Conservation (phyloP, 2,113 vertebrate genomes). For the Anolis carolinensis region DNA sequence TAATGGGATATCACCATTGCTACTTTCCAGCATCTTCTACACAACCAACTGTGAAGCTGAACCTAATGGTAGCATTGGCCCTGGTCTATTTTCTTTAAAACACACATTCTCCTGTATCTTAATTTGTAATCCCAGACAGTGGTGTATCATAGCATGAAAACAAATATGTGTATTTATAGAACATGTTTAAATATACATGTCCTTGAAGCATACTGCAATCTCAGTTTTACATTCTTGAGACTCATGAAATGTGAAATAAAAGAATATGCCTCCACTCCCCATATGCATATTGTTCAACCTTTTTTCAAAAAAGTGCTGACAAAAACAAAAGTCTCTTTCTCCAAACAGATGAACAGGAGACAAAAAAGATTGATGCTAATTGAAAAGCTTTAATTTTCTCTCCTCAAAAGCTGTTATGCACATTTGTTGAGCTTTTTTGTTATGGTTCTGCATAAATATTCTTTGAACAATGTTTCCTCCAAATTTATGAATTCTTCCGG, state of each 20-base stretch:
- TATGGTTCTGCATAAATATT: conserved; percentile 44
- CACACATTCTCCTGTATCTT: conserved; percentile 31
- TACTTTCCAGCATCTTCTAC: too few species aligned
- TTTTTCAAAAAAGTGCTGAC: conserved; percentile 49
- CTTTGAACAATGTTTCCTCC: conserved; percentile 45
- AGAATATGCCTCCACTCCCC: not conserved
- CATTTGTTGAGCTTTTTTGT: conserved; percentile 41
- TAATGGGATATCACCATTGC: too few species aligned
- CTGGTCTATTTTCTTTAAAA: not conserved
- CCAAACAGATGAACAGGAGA: conserved; percentile 43
- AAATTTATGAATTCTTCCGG: conserved; percentile 47
- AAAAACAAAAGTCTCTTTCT: conserved; percentile 45
- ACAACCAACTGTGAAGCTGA: too few species aligned
- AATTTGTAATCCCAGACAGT: conserved; percentile 24
- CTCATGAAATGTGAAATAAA: conserved; percentile 53
- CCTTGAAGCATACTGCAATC: conserved; percentile 14
- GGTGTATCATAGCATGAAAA: conserved; percentile 26
- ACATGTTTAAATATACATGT: conserved; percentile 43
- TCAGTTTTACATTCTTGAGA: conserved; percentile 54
- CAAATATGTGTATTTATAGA: conserved; percentile 47
- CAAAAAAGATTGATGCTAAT: conserved; percentile 43
- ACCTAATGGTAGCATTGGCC: too few species aligned
- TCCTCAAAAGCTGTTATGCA: conserved; percentile 31
- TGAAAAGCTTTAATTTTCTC: conserved; percentile 48
- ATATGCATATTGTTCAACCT: conserved; percentile 25